Base-by-base conservation (phyloP, 2,113 vertebrate genomes). In the Ceratotherium simum region DNA sequence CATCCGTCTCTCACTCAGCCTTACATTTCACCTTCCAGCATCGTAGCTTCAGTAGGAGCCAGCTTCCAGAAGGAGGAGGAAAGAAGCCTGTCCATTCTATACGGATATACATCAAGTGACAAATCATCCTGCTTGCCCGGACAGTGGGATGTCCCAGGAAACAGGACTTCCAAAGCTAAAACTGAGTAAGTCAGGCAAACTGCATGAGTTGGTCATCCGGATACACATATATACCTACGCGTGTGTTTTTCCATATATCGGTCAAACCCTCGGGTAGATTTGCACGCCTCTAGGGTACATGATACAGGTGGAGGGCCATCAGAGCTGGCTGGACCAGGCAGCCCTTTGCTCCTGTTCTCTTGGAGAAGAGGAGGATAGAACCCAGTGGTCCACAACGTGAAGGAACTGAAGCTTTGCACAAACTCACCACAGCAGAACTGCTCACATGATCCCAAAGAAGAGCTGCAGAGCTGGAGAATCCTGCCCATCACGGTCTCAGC, bases 21-120 rank as follows among this genome's bases (percentile, higher is more conserved):
- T 16, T 23, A 20, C 6, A 8, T 65, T 48, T 56, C 51, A 39
- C 29, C 56, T 36, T 8, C 33, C 6, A 29, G 31, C 42, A 4
- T 5, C 3, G 0, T 4, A 56, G 27, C 48, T 58, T 17, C 11
- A 8, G 33, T 9, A 27, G 62, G 36, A 13, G 25, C n/a, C 23
- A 27, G 60, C 39, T 36, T 25, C 54, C 29, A 31, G 25, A 67
- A 6, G 25, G 0, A 27, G 20, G 8, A 8, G 8, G 2, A 39
- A 21, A 10, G 65, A 51, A 11, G 3, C 25, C 14, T 36, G 20
- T 33, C 20, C 3, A 1, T 8, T 23, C 36, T 29, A 0, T 1
- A 8, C 0, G 1, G 3, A 0, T 8, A 5, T 6, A 23, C 17
- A 5, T 1, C 6, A 0, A 1, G 54, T 20, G n/a, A 18, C 8